These are phyloP conservation scores for Lycopodina hypogea DNA, from an alignment of 37 sponge, comb jelly and placozoan species.

Conservation along the genomic window DNA sequence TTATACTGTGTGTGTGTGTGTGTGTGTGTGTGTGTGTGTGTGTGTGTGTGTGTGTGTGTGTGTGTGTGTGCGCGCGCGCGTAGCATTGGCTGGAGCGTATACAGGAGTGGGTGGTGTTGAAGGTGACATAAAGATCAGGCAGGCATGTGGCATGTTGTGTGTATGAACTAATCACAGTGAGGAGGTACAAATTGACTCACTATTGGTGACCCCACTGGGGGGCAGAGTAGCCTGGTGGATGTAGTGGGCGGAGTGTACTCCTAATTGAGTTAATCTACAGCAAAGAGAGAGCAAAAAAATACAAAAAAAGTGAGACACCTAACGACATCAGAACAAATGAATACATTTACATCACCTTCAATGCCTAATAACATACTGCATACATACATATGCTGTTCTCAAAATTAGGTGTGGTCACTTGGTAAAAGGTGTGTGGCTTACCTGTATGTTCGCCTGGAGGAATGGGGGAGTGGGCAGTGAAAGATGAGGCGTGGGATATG, in stretches of 20 bases:
- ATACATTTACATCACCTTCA: too few relatives aligned
- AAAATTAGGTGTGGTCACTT: too few relatives aligned
- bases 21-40: too few relatives aligned
- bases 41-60: neutral
- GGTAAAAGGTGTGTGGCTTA: neutral
- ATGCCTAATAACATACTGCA: too few relatives aligned
- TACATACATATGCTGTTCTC: too few relatives aligned
- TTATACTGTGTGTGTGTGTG: neutral
- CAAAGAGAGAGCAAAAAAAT: neutral
- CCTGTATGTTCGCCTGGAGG: slow-evolving; percentile 4
- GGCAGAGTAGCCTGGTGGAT: slow-evolving; percentile 31
- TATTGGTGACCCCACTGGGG: neutral
- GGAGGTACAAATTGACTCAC: neutral
- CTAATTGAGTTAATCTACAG: slow-evolving; percentile 13
- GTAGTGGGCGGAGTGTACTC: slow-evolving; percentile 44
- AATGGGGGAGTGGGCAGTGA: slow-evolving; percentile 15
- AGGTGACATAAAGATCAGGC: neutral
- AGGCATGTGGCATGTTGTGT: neutral
- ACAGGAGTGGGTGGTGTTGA: neutral
- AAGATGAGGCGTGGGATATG: slow-evolving; percentile 61
- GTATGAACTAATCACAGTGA: neutral
- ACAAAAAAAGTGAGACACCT: too few relatives aligned
- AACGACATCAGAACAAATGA: too few relatives aligned
- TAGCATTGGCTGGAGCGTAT: neutral
- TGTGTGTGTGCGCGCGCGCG: neutral